phyloP scores from a whole-genome alignment of 2,888 invertebrate species.

The Chydorus sphaericus region DNA sequence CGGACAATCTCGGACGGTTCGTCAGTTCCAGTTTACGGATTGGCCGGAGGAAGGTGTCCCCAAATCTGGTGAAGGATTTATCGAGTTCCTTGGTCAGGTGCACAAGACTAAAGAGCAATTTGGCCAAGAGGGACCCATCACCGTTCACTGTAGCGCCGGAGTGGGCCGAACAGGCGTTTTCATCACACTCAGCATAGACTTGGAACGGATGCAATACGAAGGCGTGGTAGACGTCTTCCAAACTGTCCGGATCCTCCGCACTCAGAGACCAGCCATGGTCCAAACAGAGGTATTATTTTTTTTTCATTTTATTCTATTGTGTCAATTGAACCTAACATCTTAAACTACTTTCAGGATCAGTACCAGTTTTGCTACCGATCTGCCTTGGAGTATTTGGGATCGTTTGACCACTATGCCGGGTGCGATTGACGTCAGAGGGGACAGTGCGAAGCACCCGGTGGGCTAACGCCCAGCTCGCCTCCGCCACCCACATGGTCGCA shows the following conservation, averaged over 20 bases:
- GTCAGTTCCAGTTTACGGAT: conserved; percentile 92
- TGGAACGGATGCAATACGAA: conserved; percentile 98
- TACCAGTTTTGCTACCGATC: conserved; percentile 99
- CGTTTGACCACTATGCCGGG: conserved; percentile 91
- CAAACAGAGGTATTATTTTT: conserved; percentile 77
- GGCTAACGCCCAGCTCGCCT: background rate
- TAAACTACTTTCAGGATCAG: conserved; percentile 59
- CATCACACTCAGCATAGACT: conserved; percentile 89
- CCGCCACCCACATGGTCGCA: too few relatives aligned
- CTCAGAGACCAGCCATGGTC: conserved; percentile 98
- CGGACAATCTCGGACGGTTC: conserved; percentile 84
- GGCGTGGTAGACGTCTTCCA: conserved; percentile 98
- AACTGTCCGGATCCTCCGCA: conserved; percentile 91
- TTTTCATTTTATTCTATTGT: background rate
- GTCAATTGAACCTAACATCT: background rate
- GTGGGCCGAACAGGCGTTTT: conserved; percentile 98
- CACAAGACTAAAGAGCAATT: conserved; percentile 99
- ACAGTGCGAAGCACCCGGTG: conserved; percentile 12
- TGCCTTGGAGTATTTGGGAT: conserved; percentile 93
- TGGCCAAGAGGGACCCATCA: conserved; percentile 97
- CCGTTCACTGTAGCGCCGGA: conserved; percentile 96
- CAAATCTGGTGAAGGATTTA: conserved; percentile 95
- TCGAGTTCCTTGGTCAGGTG: conserved; percentile 98
- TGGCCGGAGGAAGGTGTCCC: conserved; percentile 96
- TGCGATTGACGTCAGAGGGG: conserved; percentile 29